Base-by-base conservation (phyloP, 2,113 vertebrate genomes). In the Nibea coibor region DNA sequence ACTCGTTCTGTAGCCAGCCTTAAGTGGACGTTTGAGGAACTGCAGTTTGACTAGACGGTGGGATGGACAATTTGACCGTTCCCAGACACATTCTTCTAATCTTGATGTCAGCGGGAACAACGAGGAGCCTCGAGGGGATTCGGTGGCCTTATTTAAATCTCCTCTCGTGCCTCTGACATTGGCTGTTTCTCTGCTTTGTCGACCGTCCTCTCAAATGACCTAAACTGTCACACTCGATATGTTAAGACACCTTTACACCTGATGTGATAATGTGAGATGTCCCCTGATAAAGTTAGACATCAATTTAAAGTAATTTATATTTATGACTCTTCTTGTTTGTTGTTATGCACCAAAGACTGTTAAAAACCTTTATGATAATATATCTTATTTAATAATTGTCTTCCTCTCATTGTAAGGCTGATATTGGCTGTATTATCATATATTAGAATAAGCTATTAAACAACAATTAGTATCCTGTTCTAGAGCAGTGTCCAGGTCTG, bases 161-260 rank as follows among this genome's bases (percentile, higher is more conserved):
- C 53, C n/a, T 63, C 48, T 63, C 26, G 19, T 61, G 69, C 47
- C 17, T 63, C 64, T 72, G 76, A 74, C 45, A 66, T 10, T 20
- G 51, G 11, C 58, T 53, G 69, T 17, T 47, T 62, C 48, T 50
- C 56, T 51, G 51, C 35, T 50, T 61, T 42, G 22, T 48, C 67
- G 45, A 15, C 63, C 42, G 62, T 64, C 57, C 31, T 61, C 20
- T 63, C 31, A 16, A 56, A 35, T 67, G 72, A 63, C 68, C 83
- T 73, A 28, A 75, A 74, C 72, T 72, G 69, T 67, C 74, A 48
- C 70, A 67, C 43, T 54, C 43, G 31, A 17, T 56, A 51, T 58
- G 31, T 56, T 26, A 51, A 45, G 68, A 74, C 69, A 74, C 72
- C 47, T 77, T 74, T 64, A 70, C 72, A 88, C 82, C 65, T 72